phyloP scores from a whole-genome alignment of 1,140 invertebrate genomes.

The Bombus pyrosoma region DNA sequence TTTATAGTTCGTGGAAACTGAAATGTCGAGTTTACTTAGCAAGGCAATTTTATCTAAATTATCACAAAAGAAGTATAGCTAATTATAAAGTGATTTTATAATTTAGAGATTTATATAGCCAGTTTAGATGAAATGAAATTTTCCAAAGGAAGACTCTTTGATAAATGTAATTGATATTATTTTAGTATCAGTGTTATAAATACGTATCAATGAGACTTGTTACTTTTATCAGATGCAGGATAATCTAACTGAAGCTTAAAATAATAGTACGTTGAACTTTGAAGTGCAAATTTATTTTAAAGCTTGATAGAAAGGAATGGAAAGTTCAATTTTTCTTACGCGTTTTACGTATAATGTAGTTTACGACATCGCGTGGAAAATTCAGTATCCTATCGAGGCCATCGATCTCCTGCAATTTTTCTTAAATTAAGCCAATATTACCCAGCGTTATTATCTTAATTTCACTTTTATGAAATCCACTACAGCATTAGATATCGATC shows the following conservation, averaged over 20 bases:
- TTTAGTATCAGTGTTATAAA: background rate
- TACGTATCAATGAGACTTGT: background rate
- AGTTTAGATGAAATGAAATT: background rate
- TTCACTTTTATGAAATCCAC: background rate
- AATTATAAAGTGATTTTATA: background rate
- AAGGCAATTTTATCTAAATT: background rate
- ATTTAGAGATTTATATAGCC: background rate
- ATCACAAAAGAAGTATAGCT: background rate
- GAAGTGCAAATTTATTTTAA: background rate
- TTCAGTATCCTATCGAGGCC: no score
- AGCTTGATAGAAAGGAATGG: background rate
- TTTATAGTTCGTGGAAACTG: background rate
- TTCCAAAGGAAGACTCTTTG: no score
- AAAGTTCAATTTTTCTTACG: background rate
- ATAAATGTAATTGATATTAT: background rate
- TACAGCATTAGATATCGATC: background rate
- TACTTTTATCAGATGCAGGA: background rate
- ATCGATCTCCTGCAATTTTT: background rate
- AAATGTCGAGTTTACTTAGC: background rate
- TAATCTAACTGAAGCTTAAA: background rate
- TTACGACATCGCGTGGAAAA: background rate
- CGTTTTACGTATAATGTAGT: background rate
- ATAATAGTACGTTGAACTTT: background rate
- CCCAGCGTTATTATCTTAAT: background rate
- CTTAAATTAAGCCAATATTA: background rate